phyloP scores from a whole-genome alignment of 2,797 vertebrate genomes.

The Staurois parvus region DNA sequence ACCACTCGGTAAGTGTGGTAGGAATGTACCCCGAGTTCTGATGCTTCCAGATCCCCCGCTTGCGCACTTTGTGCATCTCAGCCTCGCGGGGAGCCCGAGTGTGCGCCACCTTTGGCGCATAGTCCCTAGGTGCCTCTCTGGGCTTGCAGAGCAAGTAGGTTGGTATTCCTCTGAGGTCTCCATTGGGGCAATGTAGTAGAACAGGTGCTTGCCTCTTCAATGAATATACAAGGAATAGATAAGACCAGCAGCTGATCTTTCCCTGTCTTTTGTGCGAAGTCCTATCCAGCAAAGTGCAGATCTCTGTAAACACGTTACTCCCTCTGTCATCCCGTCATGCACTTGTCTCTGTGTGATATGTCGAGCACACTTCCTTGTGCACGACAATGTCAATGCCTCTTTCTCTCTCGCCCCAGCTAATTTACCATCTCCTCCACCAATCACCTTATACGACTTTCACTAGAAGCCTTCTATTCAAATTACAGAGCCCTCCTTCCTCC shows the following conservation, averaged over 20 bases:
- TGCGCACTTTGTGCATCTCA: conserved; percentile 89
- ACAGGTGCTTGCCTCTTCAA: conserved; percentile 36
- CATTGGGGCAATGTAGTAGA: conserved; percentile 32
- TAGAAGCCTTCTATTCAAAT: conserved; percentile 35
- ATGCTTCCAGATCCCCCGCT: conserved; percentile 82
- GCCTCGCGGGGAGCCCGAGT: conserved; percentile 84
- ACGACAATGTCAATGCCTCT: conserved; percentile 26
- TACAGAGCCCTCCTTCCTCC: conserved; percentile 22
- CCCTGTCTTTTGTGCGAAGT: conserved; percentile 12
- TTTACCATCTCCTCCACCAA: conserved; percentile 35
- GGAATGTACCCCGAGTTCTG: conserved; percentile 76
- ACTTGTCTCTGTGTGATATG: conserved; percentile 44
- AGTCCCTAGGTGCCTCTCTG: conserved; percentile 29
- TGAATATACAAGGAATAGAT: conserved; percentile 9
- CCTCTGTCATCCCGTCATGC: conserved; percentile 52
- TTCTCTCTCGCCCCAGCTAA: neutral
- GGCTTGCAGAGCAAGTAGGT: neutral
- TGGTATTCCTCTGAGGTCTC: conserved; percentile 33
- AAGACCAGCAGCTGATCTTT: conserved; percentile 4
- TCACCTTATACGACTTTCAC: conserved; percentile 42
- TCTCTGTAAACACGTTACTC: conserved; percentile 52
- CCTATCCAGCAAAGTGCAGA: conserved; percentile 51
- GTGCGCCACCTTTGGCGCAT: conserved; percentile 46
- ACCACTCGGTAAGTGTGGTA: conserved; percentile 89
- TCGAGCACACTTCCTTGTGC: conserved; percentile 48